Base-by-base conservation (phyloP, 1,140 invertebrate species). In the Drosophila sucinea region DNA sequence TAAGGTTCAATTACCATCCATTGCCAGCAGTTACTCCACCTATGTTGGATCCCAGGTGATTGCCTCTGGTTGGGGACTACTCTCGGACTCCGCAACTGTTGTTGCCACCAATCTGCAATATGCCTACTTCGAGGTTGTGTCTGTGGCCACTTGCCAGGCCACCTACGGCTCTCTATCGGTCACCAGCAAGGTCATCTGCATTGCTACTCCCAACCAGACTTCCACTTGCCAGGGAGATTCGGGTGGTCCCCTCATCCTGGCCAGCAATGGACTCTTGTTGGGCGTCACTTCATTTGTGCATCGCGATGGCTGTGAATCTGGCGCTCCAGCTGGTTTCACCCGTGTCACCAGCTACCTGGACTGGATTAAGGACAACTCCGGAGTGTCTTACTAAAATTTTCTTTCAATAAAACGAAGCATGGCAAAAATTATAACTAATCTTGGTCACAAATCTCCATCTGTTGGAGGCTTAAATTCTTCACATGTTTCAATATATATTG, bases 251-350 rank as follows among this genome's bases (percentile, higher is more conserved):
- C 6, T 81, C 61, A 70, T 79, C 10, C 25, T 81, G 7, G 25
- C 11, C 17, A 57, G 68, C 23, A 67, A 58, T 6, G 79, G 56
- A 1, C 51, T 72, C 0, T 38, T 72, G 11, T 44, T 93, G 44
- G 93, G 93, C 8, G 78, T 93, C 11, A 91, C 83, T 23, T 93
- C 92, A 0, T 93, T 93, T 70, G 91, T 86, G 1, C 77, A 90
- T 1, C 1, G 6, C 0, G 71, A 70, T 10, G 91, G 92, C 54
- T 94, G 93, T 61, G 78, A 91, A 29, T 70, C 62, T 3, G 92
- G 92, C 0, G 73, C 73, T 51, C 93, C 93, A 0, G 91, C 92
- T 1, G 93, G 84, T 5, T 92, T 92, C 77, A 79, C 92, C 8
- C 91, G 93, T 7, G 85, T 93, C 23, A 93, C 92, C 73, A 91